phyloP scores from a whole-genome alignment of 2,797 vertebrate genomes.

The Urocyon cinereoargenteus region DNA sequence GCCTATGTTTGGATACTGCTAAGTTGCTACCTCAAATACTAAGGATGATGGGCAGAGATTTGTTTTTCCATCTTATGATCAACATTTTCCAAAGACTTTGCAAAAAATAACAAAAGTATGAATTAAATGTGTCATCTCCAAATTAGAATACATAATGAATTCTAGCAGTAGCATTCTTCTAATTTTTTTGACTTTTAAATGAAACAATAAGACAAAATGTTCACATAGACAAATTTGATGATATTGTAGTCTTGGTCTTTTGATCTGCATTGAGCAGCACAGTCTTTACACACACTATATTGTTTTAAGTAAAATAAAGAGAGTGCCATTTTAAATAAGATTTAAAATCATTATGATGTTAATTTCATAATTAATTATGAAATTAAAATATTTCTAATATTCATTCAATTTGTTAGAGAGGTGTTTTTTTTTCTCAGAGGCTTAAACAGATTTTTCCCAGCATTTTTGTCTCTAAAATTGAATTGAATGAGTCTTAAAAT shows the following conservation, averaged over 20 bases:
- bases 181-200: background rate
- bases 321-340: background rate
- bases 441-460: background rate
- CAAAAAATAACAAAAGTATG: background rate
- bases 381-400: background rate
- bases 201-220: background rate
- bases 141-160: background rate
- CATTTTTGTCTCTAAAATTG: background rate
- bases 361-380: background rate
- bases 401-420: background rate
- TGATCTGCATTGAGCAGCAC: background rate
- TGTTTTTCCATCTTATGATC: background rate
- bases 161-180: background rate
- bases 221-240: background rate
- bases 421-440: background rate
- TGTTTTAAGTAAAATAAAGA: slow-evolving; percentile 5
- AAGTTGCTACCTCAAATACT: background rate
- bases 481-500: background rate
- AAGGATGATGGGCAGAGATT: background rate
- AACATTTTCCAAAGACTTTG: background rate
- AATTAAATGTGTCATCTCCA: background rate
- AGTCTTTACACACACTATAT: background rate
- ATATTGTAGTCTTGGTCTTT: background rate
- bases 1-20: background rate
- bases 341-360: background rate